Conservation (phyloP, 2,797 vertebrate species). For the Cryptoprocta ferox region DNA sequence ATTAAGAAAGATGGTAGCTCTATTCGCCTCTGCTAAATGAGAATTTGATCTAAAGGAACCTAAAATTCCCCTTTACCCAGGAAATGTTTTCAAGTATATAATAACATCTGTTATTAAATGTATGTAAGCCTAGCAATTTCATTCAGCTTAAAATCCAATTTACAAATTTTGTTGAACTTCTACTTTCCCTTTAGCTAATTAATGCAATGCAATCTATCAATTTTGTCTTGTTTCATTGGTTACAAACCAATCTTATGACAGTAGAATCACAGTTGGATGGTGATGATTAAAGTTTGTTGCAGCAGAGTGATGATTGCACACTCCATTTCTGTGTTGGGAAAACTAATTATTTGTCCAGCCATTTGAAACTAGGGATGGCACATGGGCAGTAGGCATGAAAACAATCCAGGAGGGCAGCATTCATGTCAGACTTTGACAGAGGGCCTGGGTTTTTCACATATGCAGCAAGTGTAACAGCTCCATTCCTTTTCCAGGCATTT, state of each 20-base stretch:
- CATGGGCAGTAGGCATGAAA: not conserved
- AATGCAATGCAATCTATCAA: not conserved
- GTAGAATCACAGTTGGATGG: not conserved
- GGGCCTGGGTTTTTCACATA: not conserved
- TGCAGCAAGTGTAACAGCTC: not conserved
- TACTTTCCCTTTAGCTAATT: not conserved
- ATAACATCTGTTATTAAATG: not conserved
- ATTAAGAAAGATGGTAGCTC: not conserved
- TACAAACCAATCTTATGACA: not conserved
- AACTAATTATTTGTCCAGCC: slow-evolving; percentile 51
- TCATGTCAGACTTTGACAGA: slow-evolving; percentile 1
- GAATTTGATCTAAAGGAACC: not conserved
- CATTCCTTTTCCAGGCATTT: not conserved
- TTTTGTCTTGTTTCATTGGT: slow-evolving; percentile 43
- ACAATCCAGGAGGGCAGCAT: not conserved
- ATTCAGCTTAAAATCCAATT: slow-evolving; percentile 21
- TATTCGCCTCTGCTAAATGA: not conserved
- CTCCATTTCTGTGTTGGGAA: slow-evolving; percentile 16
- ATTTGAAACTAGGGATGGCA: slow-evolving; percentile 17
- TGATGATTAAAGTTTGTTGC: slow-evolving; percentile 1
- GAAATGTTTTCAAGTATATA: not conserved
- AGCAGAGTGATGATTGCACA: not conserved
- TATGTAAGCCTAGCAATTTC: not conserved
- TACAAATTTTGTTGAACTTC: slow-evolving; percentile 1
- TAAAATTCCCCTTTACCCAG: not conserved